Percentiles rank a stretch among this genome's conserved stretches.
phyloP scores from a whole-genome alignment of 2,797 vertebrate genomes.

The Halcyon chelicuti region DNA sequence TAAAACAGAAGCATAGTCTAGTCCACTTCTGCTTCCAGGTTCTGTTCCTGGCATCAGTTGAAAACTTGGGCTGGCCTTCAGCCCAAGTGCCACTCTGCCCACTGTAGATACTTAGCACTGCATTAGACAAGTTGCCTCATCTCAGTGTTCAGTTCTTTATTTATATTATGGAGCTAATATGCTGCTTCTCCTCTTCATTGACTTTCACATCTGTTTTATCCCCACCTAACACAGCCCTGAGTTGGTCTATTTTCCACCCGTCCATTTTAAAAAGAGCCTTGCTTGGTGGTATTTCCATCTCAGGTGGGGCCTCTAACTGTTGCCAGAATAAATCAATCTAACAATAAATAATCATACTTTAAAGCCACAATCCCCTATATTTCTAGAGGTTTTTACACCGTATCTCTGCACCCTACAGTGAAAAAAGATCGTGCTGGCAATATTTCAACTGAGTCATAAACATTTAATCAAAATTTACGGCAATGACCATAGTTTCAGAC shows the following conservation, averaged over 20 bases:
- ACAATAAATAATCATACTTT: slow-evolving; percentile 5
- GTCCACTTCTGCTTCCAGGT: not conserved
- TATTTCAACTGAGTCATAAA: slow-evolving; percentile 29
- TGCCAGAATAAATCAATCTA: not conserved
- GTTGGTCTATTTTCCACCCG: not conserved
- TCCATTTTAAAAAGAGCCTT: not conserved
- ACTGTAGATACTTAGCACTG: not conserved
- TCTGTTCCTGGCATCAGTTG: not conserved
- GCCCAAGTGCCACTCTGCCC: not conserved
- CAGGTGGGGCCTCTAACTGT: not conserved
- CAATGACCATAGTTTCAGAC: not conserved
- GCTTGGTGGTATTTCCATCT: not conserved
- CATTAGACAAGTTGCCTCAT: not conserved
- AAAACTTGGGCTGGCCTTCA: not conserved
- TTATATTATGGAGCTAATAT: not conserved
- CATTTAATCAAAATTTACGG: slow-evolving; percentile 24
- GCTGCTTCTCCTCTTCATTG: not conserved
- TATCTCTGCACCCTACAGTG: not conserved
- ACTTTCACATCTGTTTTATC: not conserved
- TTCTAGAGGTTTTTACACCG: not conserved
- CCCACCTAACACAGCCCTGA: not conserved
- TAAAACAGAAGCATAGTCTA: not conserved
- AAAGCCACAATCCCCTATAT: not conserved
- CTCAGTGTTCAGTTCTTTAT: not conserved
- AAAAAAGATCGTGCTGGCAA: not conserved